Base-by-base conservation (phyloP, 2,888 invertebrate genomes). In the Pandemis cinnamomeana region DNA sequence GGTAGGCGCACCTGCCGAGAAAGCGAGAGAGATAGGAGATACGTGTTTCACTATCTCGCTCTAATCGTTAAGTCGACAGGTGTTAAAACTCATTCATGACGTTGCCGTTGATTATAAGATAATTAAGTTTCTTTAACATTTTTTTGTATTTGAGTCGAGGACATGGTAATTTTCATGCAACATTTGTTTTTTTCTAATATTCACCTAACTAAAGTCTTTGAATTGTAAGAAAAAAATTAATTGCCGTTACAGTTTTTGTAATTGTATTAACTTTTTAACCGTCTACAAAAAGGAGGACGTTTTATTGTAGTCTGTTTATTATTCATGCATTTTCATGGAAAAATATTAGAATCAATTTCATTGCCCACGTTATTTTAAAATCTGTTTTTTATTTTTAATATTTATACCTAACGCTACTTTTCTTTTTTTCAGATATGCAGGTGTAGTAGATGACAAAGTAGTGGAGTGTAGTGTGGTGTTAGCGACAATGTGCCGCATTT, bases 391-490 rank as follows among this genome's bases (percentile, higher is more conserved):
- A 36, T 36, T 36, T 36, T 36, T 36, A 36, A 36, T 36, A 36
- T 36, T 36, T 36, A 36, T 36, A 36, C 27, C 27, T 36, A 36
- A 36, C 27, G 2, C 27, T 41, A 3, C 44, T 46, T 58, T 10
- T 61, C 55, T 58, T 61, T 68, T 72, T 41, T 67, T 76, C 72
- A 72, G 72, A 51, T 75, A 36, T 67, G 70, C 68, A 60, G 69
- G 58, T 46, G 15, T 71, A 64, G 15, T 71, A 64, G 41, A 20
- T 48, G 66, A 48, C 63, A 8, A 58, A 77, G 84, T 84, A 76
- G 84, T 84, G 82, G 13, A 46, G 76, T 78, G 77, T 78, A 81
- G 83, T 83, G 80, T 7, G 77, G 82, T 81, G 80, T 69, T 62
- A 58, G 80, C 80, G 80, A 78, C 75, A 60, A 75, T 73, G 73